A percentile compares a stretch with the other conserved stretches of the same genome.
Conservation (phyloP, 2,797 vertebrate genomes). For the Atherinosoma microstoma region DNA sequence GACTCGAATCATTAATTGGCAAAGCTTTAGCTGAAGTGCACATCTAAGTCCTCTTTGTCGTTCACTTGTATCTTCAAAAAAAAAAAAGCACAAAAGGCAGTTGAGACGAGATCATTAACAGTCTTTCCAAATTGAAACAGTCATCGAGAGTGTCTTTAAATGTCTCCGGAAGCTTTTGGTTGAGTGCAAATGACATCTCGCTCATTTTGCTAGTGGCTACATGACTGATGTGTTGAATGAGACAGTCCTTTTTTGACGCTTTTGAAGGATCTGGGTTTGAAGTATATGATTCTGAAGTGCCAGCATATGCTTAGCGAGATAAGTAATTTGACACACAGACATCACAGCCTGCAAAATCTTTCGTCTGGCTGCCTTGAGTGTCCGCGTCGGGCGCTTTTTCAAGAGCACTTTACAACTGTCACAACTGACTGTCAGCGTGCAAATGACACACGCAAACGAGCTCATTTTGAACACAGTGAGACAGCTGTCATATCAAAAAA, state of each 20-base stretch:
- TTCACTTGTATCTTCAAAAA: conserved; percentile 58
- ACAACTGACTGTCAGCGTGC: conserved; percentile 78
- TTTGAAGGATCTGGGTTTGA: conserved; percentile 79
- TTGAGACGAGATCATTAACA: conserved; percentile 78
- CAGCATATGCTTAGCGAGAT: conserved; percentile 85
- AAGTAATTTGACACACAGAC: conserved; percentile 86
- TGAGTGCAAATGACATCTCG: conserved; percentile 83
- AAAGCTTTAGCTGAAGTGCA: conserved; percentile 68
- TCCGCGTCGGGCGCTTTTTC: conserved; percentile 73
- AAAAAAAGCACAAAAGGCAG: conserved; percentile 41
- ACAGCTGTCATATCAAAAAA: conserved; percentile 77
- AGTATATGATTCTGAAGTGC: conserved; percentile 86
- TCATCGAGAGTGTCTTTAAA: conserved; percentile 78
- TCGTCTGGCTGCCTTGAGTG: conserved; percentile 78
- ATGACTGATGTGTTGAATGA: conserved; percentile 82
- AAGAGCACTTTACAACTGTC: conserved; percentile 84
- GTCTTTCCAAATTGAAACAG: conserved; percentile 83
- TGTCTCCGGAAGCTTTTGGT: conserved; percentile 78
- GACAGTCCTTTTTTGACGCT: conserved; percentile 72
- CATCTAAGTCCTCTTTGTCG: conserved; percentile 69
- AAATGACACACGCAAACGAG: conserved; percentile 72
- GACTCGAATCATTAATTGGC: conserved; percentile 72
- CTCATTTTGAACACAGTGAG: conserved; percentile 71
- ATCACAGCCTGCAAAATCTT: conserved; percentile 83
- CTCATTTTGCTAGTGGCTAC: conserved; percentile 83